Base-by-base conservation (phyloP, 1,140 invertebrate genomes). In the Zaprionus lachaisei region DNA sequence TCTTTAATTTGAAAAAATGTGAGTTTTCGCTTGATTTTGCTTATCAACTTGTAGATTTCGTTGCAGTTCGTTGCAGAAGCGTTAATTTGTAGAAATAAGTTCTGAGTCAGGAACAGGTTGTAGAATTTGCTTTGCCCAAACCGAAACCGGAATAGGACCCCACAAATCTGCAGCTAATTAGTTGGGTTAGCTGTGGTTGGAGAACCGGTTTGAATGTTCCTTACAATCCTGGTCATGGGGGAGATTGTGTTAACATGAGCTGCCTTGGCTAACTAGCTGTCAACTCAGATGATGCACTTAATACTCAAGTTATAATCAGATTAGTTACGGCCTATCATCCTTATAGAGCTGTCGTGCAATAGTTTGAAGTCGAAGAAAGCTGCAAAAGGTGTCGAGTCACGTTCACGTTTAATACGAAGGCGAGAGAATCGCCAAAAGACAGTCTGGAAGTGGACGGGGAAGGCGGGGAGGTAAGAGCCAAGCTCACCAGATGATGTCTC, bases 381-480 rank as follows among this genome's bases (percentile, higher is more conserved):
- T 37, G 34, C 9, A 51, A 73, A 61, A 67, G 22, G 26, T 68
- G 72, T 20, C 65, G 15, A 73, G 47, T 56, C 72, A 74, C 26
- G 49, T 20, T 54, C 7, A 24, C 56, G 31, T 60, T 5, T 17
- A 28, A 49, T 34, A 34, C 9, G 14, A 54, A 26, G 26, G 20
- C 11, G 49, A 41, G 22, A 37, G 6, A n/a, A 17, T 15, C 37
- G 37, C 22, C 12, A 17, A 60, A 15, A 60, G 7, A 20, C 17
- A 15, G n/a, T 6, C 17, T 14, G 54, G 26, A 41, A 56, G 37
- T 0, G 37, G 31, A 12, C 17, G 34, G 9, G 12, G 6, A 41
- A 49, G 5, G 34, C n/a, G 55, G 34, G n/a, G 55, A 28, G 26
- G 31, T 47, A 34, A 28, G 26, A 38, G 14, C 20, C 26, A 51